Evolutionary conservation across 2,113 vertebrate species (phyloP).

Genomic region (Irena cyanogastra): DNA sequence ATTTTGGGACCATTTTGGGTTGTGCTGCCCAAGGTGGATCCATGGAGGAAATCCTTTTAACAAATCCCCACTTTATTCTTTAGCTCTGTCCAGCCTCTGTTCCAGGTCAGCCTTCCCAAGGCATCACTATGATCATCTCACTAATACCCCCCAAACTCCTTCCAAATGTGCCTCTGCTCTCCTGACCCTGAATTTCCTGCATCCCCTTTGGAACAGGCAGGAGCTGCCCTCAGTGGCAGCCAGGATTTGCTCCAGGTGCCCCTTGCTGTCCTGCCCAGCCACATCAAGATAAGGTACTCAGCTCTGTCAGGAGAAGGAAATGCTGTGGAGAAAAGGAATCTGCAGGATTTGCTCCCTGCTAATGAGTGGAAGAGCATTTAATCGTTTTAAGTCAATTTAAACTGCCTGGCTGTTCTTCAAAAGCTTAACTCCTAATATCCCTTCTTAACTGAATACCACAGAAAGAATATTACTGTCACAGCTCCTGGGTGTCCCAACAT

Average conservation of each 20-base stretch:
- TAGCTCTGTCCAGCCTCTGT: no score
- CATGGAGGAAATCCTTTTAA: no score
- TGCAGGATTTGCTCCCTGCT: background rate
- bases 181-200: background rate
- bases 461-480: background rate
- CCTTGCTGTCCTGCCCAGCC: background rate
- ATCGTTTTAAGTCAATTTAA: background rate
- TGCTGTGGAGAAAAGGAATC: background rate
- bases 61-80: no score
- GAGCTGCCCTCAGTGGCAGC: background rate
- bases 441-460: background rate
- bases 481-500: background rate
- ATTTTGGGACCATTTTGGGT: no score
- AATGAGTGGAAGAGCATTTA: background rate
- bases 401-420: background rate
- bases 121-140: no score
- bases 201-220: background rate
- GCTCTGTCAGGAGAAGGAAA: background rate
- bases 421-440: background rate
- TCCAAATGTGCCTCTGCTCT: background rate
- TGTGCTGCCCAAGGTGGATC: no score
- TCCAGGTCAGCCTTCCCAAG: no score
- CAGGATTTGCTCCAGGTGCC: background rate
- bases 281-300: background rate
- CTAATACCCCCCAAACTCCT: background rate